A percentile compares a stretch with the other conserved stretches of the same genome.
phyloP scores from a whole-genome alignment of 2,113 vertebrate genomes.

The Eudyptes chrysolophus region DNA sequence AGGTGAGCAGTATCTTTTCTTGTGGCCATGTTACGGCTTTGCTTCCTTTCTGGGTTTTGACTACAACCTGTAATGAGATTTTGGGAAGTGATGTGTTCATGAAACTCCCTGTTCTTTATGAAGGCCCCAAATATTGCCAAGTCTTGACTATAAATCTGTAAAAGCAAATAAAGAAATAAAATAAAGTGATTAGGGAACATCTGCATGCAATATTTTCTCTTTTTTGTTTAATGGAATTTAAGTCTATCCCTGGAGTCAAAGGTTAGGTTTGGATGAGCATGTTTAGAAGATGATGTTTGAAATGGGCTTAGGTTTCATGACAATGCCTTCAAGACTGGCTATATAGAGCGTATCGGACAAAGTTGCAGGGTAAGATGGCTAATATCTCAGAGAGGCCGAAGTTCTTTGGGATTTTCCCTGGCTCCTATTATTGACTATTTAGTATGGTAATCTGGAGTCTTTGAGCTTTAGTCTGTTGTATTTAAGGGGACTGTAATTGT shows the following conservation, averaged over 20 bases:
- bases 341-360: not conserved
- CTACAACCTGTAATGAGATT: not conserved
- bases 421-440: not conserved
- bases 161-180: not conserved
- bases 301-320: not conserved
- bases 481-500: not conserved
- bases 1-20: constrained; percentile 71
- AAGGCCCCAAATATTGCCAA: not conserved
- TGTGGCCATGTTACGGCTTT: rapidly evolving
- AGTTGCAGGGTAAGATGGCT: not conserved
- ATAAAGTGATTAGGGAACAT: not conserved
- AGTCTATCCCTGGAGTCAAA: not conserved
- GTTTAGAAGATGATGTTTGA: not conserved
- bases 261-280: not conserved
- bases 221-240: not conserved
- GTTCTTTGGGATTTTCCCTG: not conserved
- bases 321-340: not conserved
- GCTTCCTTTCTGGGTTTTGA: not conserved
- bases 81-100: rapidly evolving
- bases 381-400: not conserved
- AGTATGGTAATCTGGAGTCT: not conserved
- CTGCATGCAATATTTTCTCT: not conserved
- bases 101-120: not conserved
- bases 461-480: not conserved
- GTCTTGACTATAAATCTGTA: not conserved